A percentile compares a stretch with the other conserved stretches of the same genome.
Evolutionary conservation across 2,888 invertebrate genomes (phyloP).

Genomic region (Spisula solida): DNA sequence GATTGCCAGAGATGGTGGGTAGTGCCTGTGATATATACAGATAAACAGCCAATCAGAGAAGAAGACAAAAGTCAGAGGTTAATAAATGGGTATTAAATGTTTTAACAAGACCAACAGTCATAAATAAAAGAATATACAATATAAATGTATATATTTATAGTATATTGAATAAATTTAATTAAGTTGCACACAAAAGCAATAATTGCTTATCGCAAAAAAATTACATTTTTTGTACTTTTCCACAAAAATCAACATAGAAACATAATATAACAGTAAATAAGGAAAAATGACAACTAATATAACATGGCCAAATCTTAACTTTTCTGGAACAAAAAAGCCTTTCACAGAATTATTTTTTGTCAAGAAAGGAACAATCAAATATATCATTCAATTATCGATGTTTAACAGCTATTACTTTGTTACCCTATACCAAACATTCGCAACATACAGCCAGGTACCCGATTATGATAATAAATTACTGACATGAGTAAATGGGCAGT

Average conservation of each 20-base stretch:
- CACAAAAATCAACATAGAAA: neutral
- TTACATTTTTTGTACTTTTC: too few relatives aligned
- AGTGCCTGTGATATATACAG: constrained; percentile 73
- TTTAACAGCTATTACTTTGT: too few relatives aligned
- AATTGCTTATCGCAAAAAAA: too few relatives aligned
- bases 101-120: neutral
- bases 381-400: too few relatives aligned
- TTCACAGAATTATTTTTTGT: too few relatives aligned
- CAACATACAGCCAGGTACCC: neutral
- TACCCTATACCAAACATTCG: neutral
- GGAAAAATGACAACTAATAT: too few relatives aligned
- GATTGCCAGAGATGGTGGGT: constrained; percentile 71
- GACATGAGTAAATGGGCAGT: neutral
- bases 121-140: neutral
- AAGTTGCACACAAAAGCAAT: neutral
- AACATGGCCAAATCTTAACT: too few relatives aligned
- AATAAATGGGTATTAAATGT: neutral
- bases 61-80: constrained; percentile 39
- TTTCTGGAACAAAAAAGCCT: too few relatives aligned
- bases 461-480: neutral
- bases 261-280: neutral
- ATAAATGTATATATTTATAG: neutral
- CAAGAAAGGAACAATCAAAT: too few relatives aligned
- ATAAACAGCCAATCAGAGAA: constrained; percentile 10
- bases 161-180: neutral